Conservation (phyloP, 2,797 vertebrate genomes). For the Myotis daubentonii region DNA sequence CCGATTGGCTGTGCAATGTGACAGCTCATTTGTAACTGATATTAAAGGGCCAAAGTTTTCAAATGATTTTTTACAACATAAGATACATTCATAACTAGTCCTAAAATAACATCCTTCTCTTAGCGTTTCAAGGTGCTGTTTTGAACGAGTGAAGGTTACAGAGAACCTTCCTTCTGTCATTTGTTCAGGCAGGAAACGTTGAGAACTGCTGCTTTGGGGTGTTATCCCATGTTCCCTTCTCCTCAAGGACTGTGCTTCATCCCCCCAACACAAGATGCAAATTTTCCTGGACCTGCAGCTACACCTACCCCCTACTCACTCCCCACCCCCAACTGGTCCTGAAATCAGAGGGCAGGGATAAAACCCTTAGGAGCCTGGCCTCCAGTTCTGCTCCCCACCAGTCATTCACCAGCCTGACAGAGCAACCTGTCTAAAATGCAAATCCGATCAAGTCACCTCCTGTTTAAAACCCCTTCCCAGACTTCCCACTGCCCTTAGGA, state of each 20-base stretch:
- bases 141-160: not conserved
- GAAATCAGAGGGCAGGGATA: not conserved
- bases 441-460: not conserved
- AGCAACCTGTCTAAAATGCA: not conserved
- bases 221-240: not conserved
- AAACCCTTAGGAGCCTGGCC: not conserved
- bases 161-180: not conserved
- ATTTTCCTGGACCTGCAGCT: not conserved
- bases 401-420: not conserved
- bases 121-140: not conserved
- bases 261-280: not conserved
- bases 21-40: not conserved
- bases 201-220: not conserved
- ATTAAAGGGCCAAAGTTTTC: not conserved
- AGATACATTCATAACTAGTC: not conserved
- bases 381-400: not conserved
- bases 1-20: no score
- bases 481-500: not conserved
- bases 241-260: not conserved
- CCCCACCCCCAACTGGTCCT: accelerated
- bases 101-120: not conserved
- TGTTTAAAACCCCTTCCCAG: not conserved
- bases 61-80: not conserved
- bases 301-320: not conserved
- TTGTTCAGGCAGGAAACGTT: not conserved